A percentile compares a stretch with the other conserved stretches of the same genome.
Conservation (phyloP, 2,888 invertebrate genomes). For the Dasysyrphus albostriatus region DNA sequence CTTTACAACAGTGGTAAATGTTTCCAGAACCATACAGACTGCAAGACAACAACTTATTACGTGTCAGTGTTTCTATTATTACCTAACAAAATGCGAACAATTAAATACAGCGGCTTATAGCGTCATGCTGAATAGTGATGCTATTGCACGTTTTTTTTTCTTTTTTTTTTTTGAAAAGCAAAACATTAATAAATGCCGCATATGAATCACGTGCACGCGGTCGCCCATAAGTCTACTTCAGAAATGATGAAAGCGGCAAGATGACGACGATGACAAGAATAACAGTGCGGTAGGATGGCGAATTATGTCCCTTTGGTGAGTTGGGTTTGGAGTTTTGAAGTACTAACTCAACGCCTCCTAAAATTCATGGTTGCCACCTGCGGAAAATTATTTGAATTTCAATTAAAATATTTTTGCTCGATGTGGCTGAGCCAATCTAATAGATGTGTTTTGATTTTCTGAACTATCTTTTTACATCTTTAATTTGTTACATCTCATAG, state of each 20-base stretch:
- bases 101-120: constrained; percentile 34
- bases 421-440: too few relatives aligned
- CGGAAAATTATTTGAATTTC: not conserved
- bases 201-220: constrained; percentile 63
- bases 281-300: constrained; percentile 24
- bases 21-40: not conserved
- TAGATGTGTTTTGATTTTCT: too few relatives aligned
- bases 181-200: constrained; percentile 58
- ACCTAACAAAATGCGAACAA: constrained; percentile 51
- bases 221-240: constrained; percentile 71
- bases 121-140: not conserved
- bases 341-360: constrained; percentile 30
- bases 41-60: constrained; percentile 41
- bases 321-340: not conserved
- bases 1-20: constrained; percentile 5
- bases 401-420: too few relatives aligned
- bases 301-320: constrained; percentile 35
- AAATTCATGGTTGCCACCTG: not conserved
- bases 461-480: too few relatives aligned
- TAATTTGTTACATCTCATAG: too few relatives aligned
- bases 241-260: constrained; percentile 70
- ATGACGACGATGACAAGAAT: constrained; percentile 67
- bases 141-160: not conserved
- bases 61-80: constrained; percentile 63
- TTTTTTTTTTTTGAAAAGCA: not conserved